These are phyloP conservation scores for Taeniopygia guttata DNA, from an alignment of 2,797 vertebrate species.

Conservation along the genomic window DNA sequence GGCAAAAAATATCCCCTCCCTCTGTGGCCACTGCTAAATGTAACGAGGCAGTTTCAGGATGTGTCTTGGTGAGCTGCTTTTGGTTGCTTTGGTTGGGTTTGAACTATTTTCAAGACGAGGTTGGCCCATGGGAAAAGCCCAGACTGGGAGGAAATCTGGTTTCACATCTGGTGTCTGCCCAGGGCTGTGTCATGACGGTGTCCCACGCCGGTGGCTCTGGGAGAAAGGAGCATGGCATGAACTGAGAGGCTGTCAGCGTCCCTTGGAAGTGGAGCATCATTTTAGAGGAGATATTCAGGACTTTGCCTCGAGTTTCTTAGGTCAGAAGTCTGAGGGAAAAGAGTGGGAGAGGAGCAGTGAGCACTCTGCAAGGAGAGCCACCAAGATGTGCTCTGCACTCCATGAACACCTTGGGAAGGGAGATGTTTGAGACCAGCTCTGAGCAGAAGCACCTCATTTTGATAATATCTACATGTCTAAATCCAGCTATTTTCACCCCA, in stretches of 20 bases:
- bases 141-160: background rate
- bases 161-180: background rate
- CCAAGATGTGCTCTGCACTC: background rate
- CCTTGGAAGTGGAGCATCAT: background rate
- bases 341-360: background rate
- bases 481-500: background rate
- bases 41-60: background rate
- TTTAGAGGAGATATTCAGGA: background rate
- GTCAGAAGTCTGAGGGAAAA: background rate
- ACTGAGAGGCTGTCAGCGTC: background rate
- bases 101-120: background rate
- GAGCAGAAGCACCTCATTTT: background rate
- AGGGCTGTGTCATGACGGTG: background rate
- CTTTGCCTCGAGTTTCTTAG: background rate
- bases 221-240: background rate
- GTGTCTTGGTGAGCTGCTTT: background rate
- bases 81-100: background rate
- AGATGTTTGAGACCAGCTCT: background rate
- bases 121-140: background rate
- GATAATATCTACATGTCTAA: accelerated
- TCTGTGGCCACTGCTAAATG: background rate
- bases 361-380: background rate
- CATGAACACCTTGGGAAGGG: background rate
- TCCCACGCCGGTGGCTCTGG: background rate
- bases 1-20: background rate